phyloP scores from a whole-genome alignment of 2,797 vertebrate species.

The Hafferia zeledoni region DNA sequence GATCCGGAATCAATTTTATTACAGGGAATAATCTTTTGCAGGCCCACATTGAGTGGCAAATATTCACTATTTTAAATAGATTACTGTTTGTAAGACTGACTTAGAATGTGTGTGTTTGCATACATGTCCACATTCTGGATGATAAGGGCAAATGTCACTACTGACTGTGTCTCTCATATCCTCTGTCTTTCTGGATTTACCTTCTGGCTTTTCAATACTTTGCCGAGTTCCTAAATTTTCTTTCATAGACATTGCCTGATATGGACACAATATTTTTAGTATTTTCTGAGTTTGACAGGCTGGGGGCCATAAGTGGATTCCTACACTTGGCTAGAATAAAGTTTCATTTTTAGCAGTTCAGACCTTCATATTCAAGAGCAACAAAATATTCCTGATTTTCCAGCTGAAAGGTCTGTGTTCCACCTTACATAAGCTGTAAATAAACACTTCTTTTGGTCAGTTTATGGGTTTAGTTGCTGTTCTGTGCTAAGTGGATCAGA shows the following conservation, averaged over 20 bases:
- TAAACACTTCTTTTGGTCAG: not conserved
- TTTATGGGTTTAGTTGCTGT: slow-evolving; percentile 20
- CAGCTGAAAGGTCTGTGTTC: not conserved
- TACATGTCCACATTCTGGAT: fast-evolving
- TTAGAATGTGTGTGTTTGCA: not conserved
- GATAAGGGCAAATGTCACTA: not conserved
- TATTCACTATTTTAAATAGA: not conserved
- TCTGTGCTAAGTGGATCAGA: not conserved
- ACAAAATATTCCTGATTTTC: not conserved
- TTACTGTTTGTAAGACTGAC: not conserved
- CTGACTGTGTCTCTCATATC: not conserved
- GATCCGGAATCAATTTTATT: not conserved
- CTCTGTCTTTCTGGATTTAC: not conserved
- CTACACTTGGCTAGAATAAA: not conserved
- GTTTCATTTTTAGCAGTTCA: not conserved
- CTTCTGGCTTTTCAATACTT: not conserved
- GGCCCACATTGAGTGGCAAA: not conserved
- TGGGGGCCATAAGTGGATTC: not conserved
- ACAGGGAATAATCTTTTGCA: not conserved
- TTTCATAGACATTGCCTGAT: not conserved
- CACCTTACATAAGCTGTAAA: not conserved
- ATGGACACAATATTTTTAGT: not conserved
- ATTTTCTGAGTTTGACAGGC: not conserved
- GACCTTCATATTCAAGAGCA: not conserved
- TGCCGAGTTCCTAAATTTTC: not conserved